phyloP scores from a whole-genome alignment of 2,888 invertebrate species.

The Rhingia campestris region DNA sequence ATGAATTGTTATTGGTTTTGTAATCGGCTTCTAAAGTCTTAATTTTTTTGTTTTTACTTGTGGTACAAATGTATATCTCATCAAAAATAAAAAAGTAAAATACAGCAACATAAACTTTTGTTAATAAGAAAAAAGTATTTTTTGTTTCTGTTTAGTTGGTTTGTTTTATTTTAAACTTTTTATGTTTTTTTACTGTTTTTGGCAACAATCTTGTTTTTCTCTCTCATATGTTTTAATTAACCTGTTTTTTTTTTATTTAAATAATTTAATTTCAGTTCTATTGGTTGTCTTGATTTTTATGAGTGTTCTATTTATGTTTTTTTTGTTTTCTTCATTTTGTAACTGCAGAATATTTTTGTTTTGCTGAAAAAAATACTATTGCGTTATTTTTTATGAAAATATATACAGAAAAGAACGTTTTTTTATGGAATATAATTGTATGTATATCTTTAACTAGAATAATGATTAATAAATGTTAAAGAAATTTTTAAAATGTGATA shows the following conservation, averaged over 20 bases:
- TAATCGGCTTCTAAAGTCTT: constrained; percentile 69
- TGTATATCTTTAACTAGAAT: constrained; percentile 35
- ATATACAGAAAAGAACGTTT: constrained; percentile 58
- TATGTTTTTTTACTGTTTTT: constrained; percentile 76
- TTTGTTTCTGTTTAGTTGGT: constrained; percentile 74
- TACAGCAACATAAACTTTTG: constrained; percentile 68
- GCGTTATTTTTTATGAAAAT: constrained; percentile 66
- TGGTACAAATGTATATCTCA: constrained; percentile 73
- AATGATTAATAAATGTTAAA: constrained; percentile 22
- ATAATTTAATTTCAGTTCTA: constrained; percentile 74
- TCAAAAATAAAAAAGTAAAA: constrained; percentile 72
- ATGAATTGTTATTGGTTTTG: constrained; percentile 66
- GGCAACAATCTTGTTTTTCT: constrained; percentile 82
- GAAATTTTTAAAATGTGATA: constrained; percentile 4
- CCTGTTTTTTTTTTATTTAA: constrained; percentile 70
- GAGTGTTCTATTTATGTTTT: constrained; percentile 53
- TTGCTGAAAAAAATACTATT: constrained; percentile 68
- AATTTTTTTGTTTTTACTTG: constrained; percentile 55
- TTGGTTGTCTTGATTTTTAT: constrained; percentile 73
- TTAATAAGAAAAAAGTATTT: constrained; percentile 63
- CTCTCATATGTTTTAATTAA: constrained; percentile 78
- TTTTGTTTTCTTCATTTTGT: constrained; percentile 70
- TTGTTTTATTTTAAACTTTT: constrained; percentile 62
- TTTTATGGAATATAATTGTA: constrained; percentile 62
- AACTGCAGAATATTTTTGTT: constrained; percentile 75